Evolutionary conservation across 2,113 vertebrate species (phyloP).

Genomic region (Coreoperca whiteheadi): DNA sequence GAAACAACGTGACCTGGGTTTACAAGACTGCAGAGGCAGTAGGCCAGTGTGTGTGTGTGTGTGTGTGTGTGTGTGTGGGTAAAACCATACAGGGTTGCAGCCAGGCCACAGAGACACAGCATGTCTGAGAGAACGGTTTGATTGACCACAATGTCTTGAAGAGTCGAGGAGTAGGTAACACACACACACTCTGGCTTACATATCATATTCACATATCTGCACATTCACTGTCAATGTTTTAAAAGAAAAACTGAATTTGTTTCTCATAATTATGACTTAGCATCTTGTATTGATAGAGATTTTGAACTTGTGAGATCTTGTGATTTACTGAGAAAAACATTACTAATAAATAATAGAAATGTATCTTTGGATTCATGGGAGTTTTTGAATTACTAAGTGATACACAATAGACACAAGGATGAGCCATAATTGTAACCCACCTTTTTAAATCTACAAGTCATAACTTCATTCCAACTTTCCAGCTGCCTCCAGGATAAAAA

Average conservation of each 20-base stretch:
- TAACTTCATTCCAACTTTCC: neutral
- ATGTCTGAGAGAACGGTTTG: slow-evolving; percentile 55
- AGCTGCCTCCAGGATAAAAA: neutral
- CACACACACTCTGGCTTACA: neutral
- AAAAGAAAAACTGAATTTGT: neutral
- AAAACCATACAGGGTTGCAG: slow-evolving; percentile 56
- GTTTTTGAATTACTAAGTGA: neutral
- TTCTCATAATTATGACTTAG: neutral
- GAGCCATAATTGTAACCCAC: neutral
- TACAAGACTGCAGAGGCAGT: slow-evolving; percentile 53
- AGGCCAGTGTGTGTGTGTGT: slow-evolving; percentile 3
- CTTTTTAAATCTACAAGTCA: neutral
- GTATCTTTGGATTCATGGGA: neutral
- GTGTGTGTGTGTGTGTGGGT: slow-evolving; percentile 22
- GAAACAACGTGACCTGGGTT: slow-evolving; percentile 69
- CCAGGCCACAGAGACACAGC: slow-evolving; percentile 72
- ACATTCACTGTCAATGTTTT: neutral
- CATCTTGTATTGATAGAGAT: neutral
- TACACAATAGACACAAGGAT: slow-evolving; percentile 2
- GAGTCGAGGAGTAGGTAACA: slow-evolving; percentile 50
- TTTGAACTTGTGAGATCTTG: neutral
- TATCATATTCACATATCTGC: neutral
- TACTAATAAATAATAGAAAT: neutral
- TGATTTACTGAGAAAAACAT: neutral
- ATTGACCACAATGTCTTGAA: slow-evolving; percentile 69